Percentiles rank a stretch among this genome's conserved stretches.
Conservation (phyloP, 2,888 invertebrate species). For the Caprella mutica region DNA sequence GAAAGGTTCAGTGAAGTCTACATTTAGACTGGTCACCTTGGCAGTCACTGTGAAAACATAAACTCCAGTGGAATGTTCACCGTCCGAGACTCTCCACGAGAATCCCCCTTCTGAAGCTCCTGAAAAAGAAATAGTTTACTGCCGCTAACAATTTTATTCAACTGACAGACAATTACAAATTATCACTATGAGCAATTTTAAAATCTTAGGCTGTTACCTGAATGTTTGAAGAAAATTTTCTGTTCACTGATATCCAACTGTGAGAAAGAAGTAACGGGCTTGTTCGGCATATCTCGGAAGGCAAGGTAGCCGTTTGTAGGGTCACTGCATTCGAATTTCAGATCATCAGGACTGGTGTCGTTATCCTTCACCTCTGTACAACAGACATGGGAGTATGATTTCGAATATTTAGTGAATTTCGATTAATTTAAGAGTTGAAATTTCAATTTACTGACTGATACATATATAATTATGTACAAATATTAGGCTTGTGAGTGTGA, state of each 20-base stretch:
- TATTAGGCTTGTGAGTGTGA: too few relatives aligned
- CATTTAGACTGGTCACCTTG: slow-evolving; percentile 55
- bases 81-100: slow-evolving; percentile 68
- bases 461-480: too few relatives aligned
- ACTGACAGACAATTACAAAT: too few relatives aligned
- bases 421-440: too few relatives aligned
- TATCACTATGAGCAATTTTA: too few relatives aligned
- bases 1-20: slow-evolving; percentile 52
- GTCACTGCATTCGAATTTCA: slow-evolving; percentile 60
- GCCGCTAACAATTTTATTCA: too few relatives aligned
- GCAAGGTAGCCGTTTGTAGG: slow-evolving; percentile 64
- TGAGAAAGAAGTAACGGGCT: slow-evolving; percentile 63
- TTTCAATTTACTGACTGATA: too few relatives aligned
- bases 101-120: slow-evolving; percentile 54
- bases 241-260: slow-evolving; percentile 69
- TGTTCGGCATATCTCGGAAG: slow-evolving; percentile 50
- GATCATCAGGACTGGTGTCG: slow-evolving; percentile 66
- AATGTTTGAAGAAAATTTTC: slow-evolving; percentile 69
- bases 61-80: slow-evolving; percentile 63
- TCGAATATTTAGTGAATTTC: too few relatives aligned
- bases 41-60: slow-evolving; percentile 65
- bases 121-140: slow-evolving; percentile 43
- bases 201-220: slow-evolving; percentile 41
- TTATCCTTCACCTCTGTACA: slow-evolving; percentile 58
- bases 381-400: too few relatives aligned